Base-by-base conservation (phyloP, 2,113 vertebrate species). In the Bubo scandiacus region DNA sequence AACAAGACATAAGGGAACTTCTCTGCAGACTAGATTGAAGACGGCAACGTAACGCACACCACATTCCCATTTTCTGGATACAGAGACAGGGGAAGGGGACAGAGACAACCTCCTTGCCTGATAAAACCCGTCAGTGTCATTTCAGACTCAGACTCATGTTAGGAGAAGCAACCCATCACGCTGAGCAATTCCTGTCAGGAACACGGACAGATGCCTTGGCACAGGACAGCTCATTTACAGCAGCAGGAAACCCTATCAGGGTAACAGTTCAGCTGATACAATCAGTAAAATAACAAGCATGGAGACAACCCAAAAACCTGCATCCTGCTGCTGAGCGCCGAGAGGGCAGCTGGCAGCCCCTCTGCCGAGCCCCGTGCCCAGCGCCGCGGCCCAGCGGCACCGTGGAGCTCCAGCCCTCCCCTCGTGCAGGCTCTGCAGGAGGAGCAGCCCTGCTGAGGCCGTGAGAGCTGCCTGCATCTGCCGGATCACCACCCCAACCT, bases 371-470 rank as follows among this genome's bases (percentile, higher is more conserved):
- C 3, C 30, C 5, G 1, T 0, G 43, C 21, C 2, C 49, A 3
- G 23, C 1, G 0, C 11, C 0, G 25, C 0, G 67, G 40, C 36
- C 34, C 1, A 3, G 27, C n/a, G 12, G 29, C 54, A 2, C 51
- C 0, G 8, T 0, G 7, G 6, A 3, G 38, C 17, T 7, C 55
- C 32, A 11, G 51, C 51, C 11, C 38, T 19, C 21, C 54, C 38
- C 66, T 21, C 2, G 3, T 5, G 40, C 75, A 20, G 81, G 45
- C 40, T 27, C 59, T 26, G 29, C 51, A 4, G 15, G 12, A 63
- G 29, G 11, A 88, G 15, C 52, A 32, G 36, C 54, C 79, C 77
- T 15, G n/a, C 40, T 7, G 21, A 10, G 72, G 38, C 6, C 2
- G 2, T 0, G 3, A 38, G 61, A 70, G 43, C 62, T 8, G 45